These are phyloP conservation scores for Phasia obesa DNA, from an alignment of 2,888 invertebrate genomes.

Conservation along the genomic window DNA sequence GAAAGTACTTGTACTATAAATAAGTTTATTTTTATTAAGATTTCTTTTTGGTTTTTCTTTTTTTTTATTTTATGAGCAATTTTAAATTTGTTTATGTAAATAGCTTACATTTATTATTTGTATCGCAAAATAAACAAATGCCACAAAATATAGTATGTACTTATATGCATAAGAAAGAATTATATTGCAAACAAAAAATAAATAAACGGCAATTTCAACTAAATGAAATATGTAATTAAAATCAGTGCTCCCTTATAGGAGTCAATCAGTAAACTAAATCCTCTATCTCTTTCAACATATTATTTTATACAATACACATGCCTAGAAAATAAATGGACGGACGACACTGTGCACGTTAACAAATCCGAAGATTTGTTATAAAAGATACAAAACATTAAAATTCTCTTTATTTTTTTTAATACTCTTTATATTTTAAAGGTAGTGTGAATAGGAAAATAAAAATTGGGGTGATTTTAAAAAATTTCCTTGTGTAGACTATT, in stretches of 20 bases:
- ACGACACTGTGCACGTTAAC: constrained; percentile 7
- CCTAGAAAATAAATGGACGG: background rate
- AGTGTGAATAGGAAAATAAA: too few species aligned
- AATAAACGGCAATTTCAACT: background rate
- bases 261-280: constrained; percentile 47
- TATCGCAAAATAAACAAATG: constrained; percentile 32
- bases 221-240: background rate
- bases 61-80: background rate
- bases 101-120: background rate
- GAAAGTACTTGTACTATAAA: background rate
- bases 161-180: background rate
- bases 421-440: too few species aligned
- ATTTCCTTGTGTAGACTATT: too few species aligned
- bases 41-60: background rate
- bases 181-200: background rate
- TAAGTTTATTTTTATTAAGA: background rate
- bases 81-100: background rate
- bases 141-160: background rate
- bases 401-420: too few species aligned
- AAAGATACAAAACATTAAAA: constrained; percentile 1
- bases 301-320: constrained; percentile 44
- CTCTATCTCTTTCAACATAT: constrained; percentile 43
- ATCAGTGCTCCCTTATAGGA: constrained; percentile 22
- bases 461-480: too few species aligned
- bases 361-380: constrained; percentile 20